Base-by-base conservation (phyloP, 2,113 vertebrate genomes). In the Ptilonorhynchus violaceus region DNA sequence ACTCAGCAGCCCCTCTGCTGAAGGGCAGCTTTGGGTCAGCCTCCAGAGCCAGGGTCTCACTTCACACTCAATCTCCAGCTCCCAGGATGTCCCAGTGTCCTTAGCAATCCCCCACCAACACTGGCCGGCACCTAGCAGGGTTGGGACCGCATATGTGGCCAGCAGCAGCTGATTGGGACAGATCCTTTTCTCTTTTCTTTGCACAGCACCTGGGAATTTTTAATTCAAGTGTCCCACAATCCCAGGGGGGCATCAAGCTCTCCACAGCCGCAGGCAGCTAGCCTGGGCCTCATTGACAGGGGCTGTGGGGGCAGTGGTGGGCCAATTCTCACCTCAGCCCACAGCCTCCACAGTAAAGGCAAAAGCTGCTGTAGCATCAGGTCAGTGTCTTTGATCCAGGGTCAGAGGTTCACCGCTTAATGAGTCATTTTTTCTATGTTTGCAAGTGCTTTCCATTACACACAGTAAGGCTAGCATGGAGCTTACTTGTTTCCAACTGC, bases 221-320 rank as follows among this genome's bases (percentile, higher is more conserved):
- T 56, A 41, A 28, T 53, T 80, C 31, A 41, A 83, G 13, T 6
- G 4, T 58, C 9, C 10, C 2, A 0, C 41, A 35, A 64, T 33
- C 7, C 13, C 8, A 27, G 0, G 0, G 8, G 28, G 24, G 1
- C 13, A 84, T 12, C 16, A 69, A 68, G 27, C 4, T 25, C 28
- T 20, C 24, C 39, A 27, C n/a, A 53, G 49, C 11, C 2, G 0
- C 49, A 39, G 18, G 19, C 10, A n/a, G 6, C 16, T 7, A 33
- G 19, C 16, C 19, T 12, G 28, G 25, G 15, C 7, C 11, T 42
- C 30, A 13, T 15, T 2, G 2, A 21, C 13, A 20, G 8, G 14
- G 13, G 28, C 18, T 46, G 6, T 31, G 7, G 9, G 35, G 27
- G 21, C 3, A 3, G 39, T 10, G 35, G 39, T 2, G 0, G 7